Base-by-base conservation (phyloP, 2,113 vertebrate genomes). In the Sinosuthora webbiana region DNA sequence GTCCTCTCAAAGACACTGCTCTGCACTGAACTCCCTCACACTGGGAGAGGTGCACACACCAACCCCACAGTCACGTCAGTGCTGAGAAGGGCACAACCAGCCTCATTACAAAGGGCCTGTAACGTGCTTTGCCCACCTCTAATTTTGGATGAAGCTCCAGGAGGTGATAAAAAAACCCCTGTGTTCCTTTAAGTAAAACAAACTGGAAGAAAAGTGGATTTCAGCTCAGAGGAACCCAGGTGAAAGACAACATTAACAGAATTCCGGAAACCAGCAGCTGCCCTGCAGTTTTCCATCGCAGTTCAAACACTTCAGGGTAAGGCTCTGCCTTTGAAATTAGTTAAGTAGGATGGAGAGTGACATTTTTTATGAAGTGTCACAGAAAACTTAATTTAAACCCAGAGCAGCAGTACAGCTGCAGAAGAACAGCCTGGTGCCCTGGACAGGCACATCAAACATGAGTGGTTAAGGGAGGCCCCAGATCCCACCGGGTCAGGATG, bases 401-500 rank as follows among this genome's bases (percentile, higher is more conserved):
- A 50, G 19, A 67, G 68, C 73, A 89, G 68, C 71, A 44, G 24
- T 37, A 6, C 4, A 78, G 92, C 53, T 91, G 78, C 74, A 53
- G 74, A 30, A 22, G 24, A 73, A 50, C 5, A 45, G 73, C 5
- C 50, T 22, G 25, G 15, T 60, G 75, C 37, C 41, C 75, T 41
- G 69, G 31, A 13, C 21, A 75, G 74, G 41, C 53, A 84, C 28
- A n/a, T 13, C 49, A 90, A 70, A 77, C 22, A 33, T 0, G 1
- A n/a, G 45, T 1, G 70, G 5, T 10, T 4, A 27, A 25, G 70
- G 31, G 79, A 76, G 63, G 56, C 55, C 56, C 30, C 10, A 14
- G n/a, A 13, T 2, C 33, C 28, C 9, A 0, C 0, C 0, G 15
- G 62, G 47, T 13, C 78, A 39, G 28, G 7, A 6, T 28, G 52